Conservation (phyloP, 2,888 invertebrate genomes). For the Trissoscelio sp. region DNA sequence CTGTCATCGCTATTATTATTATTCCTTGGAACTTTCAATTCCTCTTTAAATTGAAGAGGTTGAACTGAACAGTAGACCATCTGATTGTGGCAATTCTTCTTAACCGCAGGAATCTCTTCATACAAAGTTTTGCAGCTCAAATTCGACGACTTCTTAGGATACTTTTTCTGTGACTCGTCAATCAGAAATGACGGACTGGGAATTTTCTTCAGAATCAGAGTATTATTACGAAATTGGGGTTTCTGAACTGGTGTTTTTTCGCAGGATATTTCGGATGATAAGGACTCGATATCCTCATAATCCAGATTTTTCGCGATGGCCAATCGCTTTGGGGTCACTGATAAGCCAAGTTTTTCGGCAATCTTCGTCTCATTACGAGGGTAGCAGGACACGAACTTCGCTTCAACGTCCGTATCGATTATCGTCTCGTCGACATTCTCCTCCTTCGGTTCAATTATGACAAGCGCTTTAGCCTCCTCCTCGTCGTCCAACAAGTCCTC, state of each 20-base stretch:
- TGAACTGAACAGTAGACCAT: conserved; percentile 17
- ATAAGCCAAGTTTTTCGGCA: conserved; percentile 80
- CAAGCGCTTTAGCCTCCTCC: conserved; percentile 79
- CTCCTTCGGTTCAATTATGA: conserved; percentile 78
- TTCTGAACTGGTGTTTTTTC: conserved; percentile 85
- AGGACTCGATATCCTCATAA: conserved; percentile 82
- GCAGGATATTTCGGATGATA: conserved; percentile 83
- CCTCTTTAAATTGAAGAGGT: background rate
- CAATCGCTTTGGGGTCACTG: conserved; percentile 80
- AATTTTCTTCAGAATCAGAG: conserved; percentile 80
- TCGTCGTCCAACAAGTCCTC: conserved; percentile 67
- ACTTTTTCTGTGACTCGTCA: conserved; percentile 78
- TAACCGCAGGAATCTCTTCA: conserved; percentile 74
- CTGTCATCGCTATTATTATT: conserved; percentile 50
- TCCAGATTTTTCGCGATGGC: conserved; percentile 82
- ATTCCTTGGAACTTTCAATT: conserved; percentile 41
- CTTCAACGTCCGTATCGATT: background rate
- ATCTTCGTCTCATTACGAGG: conserved; percentile 78
- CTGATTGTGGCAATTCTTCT: conserved; percentile 72
- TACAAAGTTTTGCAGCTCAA: conserved; percentile 74
- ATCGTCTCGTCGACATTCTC: conserved; percentile 15
- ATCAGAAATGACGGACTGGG: conserved; percentile 83
- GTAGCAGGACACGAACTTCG: conserved; percentile 67
- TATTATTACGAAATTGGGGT: conserved; percentile 88
- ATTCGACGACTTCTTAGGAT: conserved; percentile 52